These are phyloP conservation scores for Syrphus vitripennis DNA, from an alignment of 2,888 invertebrate species.

Conservation along the genomic window DNA sequence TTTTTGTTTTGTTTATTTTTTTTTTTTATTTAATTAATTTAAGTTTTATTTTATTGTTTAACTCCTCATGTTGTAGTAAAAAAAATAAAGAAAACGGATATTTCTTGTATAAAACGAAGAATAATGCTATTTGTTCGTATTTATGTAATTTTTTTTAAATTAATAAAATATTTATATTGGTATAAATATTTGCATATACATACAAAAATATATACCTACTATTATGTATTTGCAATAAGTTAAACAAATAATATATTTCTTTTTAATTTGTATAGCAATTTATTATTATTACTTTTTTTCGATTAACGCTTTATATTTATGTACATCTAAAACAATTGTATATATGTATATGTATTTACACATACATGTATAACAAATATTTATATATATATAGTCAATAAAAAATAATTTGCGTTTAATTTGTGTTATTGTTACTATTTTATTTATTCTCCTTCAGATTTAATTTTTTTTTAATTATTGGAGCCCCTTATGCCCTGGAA, in stretches of 20 bases:
- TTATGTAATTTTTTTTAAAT: conserved; percentile 10
- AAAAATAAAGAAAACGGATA: background rate
- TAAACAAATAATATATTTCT: conserved; percentile 57
- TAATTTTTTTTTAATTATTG: background rate
- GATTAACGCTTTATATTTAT: conserved; percentile 56
- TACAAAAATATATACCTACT: conserved; percentile 28
- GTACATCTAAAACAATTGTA: conserved; percentile 29
- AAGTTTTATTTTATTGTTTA: background rate
- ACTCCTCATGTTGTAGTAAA: conserved; percentile 18
- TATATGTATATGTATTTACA: conserved; percentile 27
- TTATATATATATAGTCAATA: conserved; percentile 60
- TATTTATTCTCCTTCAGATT: background rate
- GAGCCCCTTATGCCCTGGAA: no score
- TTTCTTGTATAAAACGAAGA: background rate
- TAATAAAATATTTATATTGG: conserved; percentile 4
- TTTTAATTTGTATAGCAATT: conserved; percentile 62
- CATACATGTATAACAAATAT: conserved; percentile 12
- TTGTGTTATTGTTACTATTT: conserved; percentile 20
- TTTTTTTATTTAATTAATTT: background rate
- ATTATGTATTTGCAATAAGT: conserved; percentile 51
- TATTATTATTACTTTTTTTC: conserved; percentile 34
- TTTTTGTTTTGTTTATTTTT: background rate
- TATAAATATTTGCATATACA: conserved; percentile 21
- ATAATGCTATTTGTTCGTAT: conserved; percentile 6
- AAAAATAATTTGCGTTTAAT: conserved; percentile 68